Percentiles rank a stretch among this genome's conserved stretches.
phyloP scores from a whole-genome alignment of 2,888 invertebrate species.

The Ectropis crepuscularia region DNA sequence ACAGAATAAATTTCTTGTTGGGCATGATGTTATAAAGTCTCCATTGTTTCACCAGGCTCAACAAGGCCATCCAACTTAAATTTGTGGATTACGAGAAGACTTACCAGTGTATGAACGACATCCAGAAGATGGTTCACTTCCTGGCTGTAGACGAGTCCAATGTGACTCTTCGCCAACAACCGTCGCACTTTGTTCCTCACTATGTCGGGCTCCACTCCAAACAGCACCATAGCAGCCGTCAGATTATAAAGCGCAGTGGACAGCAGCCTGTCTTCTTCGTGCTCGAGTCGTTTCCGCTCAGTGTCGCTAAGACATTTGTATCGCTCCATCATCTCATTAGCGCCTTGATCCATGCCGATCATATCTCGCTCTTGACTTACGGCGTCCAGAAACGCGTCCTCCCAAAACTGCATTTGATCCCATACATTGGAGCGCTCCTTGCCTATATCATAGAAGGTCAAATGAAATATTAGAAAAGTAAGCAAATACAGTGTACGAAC shows the following conservation, averaged over 20 bases:
- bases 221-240: conserved; percentile 97
- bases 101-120: conserved; percentile 96
- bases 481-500: no score
- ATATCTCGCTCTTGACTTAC: conserved; percentile 99
- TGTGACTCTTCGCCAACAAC: conserved; percentile 98
- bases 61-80: no score
- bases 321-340: conserved; percentile 99
- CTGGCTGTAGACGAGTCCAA: conserved; percentile 98
- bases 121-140: conserved; percentile 98
- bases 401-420: conserved; percentile 99
- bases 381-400: conserved; percentile 99
- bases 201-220: conserved; percentile 93
- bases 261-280: conserved; percentile 98
- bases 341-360: conserved; percentile 99
- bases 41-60: no score
- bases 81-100: conserved; percentile 48
- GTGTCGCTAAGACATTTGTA: conserved; percentile 97
- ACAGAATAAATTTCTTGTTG: no score
- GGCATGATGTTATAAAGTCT: no score
- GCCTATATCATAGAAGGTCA: conserved; percentile 55
- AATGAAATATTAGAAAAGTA: neutral
- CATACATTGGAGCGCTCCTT: conserved; percentile 95
- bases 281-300: conserved; percentile 96
- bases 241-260: conserved; percentile 98
- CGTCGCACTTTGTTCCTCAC: conserved; percentile 94